Percentiles rank a stretch among this genome's conserved stretches.
These are phyloP conservation scores for Phyllotis vaccarum DNA, from an alignment of 2,797 vertebrate species.

Conservation along the genomic window DNA sequence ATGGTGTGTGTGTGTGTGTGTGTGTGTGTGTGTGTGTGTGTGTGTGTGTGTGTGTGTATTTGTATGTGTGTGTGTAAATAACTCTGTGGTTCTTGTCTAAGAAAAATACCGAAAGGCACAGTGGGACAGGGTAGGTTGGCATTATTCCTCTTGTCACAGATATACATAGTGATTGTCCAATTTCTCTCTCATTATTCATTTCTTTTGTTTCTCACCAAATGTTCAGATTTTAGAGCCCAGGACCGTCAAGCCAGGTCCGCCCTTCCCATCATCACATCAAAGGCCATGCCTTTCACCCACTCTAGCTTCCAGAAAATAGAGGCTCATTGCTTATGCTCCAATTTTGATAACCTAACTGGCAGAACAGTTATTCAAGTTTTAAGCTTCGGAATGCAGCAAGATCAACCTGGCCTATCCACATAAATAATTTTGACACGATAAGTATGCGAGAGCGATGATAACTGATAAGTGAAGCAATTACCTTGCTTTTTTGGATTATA, in stretches of 20 bases:
- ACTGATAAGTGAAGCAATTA: constrained; percentile 93
- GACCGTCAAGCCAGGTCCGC: too few species aligned
- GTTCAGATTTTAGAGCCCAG: background rate
- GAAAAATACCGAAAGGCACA: background rate
- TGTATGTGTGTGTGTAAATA: too few species aligned
- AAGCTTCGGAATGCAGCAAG: constrained; percentile 90
- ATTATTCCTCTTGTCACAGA: background rate
- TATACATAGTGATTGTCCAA: background rate
- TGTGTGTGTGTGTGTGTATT: background rate
- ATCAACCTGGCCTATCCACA: constrained; percentile 92
- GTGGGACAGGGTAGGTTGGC: background rate
- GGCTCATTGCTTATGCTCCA: constrained; percentile 89
- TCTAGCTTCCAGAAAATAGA: constrained; percentile 79
- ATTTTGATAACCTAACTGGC: constrained; percentile 91
- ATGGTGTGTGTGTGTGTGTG: background rate
- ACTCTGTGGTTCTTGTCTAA: background rate
- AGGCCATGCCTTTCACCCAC: constrained; percentile 69
- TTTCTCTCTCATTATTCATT: background rate
- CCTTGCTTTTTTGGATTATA: constrained; percentile 93
- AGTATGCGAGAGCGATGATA: constrained; percentile 91
- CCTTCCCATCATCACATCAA: background rate
- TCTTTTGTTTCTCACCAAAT: background rate
- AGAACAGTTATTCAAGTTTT: constrained; percentile 92
- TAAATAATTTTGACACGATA: constrained; percentile 94
- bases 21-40: too few species aligned